These are phyloP conservation scores for Ridgeia piscesae DNA, from an alignment of 1,140 invertebrate genomes.

Conservation along the genomic window DNA sequence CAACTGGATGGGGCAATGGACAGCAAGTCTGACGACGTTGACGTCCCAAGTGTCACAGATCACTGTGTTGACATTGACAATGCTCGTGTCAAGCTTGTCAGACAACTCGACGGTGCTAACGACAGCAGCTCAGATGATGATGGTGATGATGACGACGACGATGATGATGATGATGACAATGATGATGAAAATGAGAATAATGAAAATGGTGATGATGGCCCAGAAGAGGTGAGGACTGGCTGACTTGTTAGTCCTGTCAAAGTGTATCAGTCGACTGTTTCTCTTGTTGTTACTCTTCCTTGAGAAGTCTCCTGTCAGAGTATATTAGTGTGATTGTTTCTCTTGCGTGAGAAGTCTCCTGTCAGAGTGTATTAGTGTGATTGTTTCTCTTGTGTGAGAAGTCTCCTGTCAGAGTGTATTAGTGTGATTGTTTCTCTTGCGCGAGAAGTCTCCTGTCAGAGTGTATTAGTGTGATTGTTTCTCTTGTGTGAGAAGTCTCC, in stretches of 20 bases:
- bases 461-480: neutral
- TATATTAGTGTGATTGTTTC: no score
- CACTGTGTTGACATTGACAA: constrained; percentile 69
- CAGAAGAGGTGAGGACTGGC: constrained; percentile 58
- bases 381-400: no score
- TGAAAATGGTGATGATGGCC: constrained; percentile 68
- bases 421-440: no score
- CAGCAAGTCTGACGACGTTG: constrained; percentile 69
- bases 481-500: no score
- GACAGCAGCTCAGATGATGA: constrained; percentile 68
- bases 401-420: no score
- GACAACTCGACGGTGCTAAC: constrained; percentile 55
- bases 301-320: no score
- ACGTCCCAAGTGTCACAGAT: constrained; percentile 63
- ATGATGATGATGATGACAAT: constrained; percentile 62
- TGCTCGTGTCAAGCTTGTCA: constrained; percentile 32
- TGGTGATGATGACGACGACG: constrained; percentile 73
- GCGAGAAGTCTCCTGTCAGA: neutral
- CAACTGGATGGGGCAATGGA: constrained; percentile 57
- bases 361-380: no score
- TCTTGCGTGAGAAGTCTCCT: no score
- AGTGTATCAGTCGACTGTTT: no score
- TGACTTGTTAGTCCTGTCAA: neutral
- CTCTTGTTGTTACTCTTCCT: no score
- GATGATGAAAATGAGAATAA: constrained; percentile 69